Base-by-base conservation (phyloP, 1,140 invertebrate species). In the Charaxes varanes region DNA sequence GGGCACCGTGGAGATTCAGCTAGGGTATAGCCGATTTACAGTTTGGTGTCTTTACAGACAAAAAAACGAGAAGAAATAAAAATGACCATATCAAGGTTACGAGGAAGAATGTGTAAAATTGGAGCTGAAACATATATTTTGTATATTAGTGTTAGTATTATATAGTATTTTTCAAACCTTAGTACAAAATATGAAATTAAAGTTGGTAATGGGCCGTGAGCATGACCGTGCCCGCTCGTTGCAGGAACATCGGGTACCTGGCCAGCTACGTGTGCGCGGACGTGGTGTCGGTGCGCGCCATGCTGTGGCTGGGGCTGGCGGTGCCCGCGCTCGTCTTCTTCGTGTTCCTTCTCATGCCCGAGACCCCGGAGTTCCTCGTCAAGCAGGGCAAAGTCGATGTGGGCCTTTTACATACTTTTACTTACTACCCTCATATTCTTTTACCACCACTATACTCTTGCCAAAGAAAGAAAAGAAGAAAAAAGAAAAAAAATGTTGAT, bases 361-460 rank as follows among this genome's bases (percentile, higher is more conserved):
- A 88, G 46, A 86, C 86, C 0, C 86, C 87, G 0, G 78, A 83
- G 41, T 80, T 73, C 23, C 57, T 87, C 4, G 70, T 86, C 4
- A 86, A 85, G 28, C 59, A 70, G 10, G 85, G 86, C 6, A 85
- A 80, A 44, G 30, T 81, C 30, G 69, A 86, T 30, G 85, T 85
- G 37, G 72, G 76, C 64, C 14, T 14, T 15, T 32, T 26, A 4
- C 6, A 16, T 18, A 2, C 21, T 15, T 5, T 24, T n/a, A 35
- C 3, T 12, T 5, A 5, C 4, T 18, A 10, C 4, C 6, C 3
- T 27, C 10, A n/a, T 14, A 22, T 37, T 30, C 8, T 2, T 14
- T n/a, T 14, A 2, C 14, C 2, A 12, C 10, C 7, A 11, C 5
- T 28, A 28, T 4, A 7, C 3, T 1, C 2, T 2, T n/a, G n/a